Conservation (phyloP, 2,113 vertebrate genomes). For the Rhombomys opimus region DNA sequence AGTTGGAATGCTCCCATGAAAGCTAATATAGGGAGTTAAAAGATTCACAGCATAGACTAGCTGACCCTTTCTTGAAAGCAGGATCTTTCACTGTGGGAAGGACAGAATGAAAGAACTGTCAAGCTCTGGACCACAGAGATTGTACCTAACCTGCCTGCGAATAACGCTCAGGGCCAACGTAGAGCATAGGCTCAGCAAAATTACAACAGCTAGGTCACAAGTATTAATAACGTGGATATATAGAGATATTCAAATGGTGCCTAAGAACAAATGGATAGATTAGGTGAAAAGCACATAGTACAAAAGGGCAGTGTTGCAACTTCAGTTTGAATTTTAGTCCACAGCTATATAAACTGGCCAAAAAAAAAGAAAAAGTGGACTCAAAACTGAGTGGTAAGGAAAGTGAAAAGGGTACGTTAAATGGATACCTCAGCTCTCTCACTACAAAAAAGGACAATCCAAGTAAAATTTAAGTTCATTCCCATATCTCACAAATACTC, state of each 20-base stretch:
- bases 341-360: neutral
- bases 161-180: neutral
- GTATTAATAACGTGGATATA: neutral
- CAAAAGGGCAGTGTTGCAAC: neutral
- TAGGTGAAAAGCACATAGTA: neutral
- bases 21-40: neutral
- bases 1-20: neutral
- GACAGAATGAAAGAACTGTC: neutral
- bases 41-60: neutral
- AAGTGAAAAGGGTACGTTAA: neutral
- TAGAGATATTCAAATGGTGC: neutral
- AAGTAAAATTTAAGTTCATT: neutral
- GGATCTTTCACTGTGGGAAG: neutral
- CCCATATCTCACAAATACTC: neutral
- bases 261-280: neutral
- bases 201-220: neutral
- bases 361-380: neutral
- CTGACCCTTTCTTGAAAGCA: neutral
- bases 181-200: neutral
- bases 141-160: neutral
- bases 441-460: neutral
- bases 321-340: neutral
- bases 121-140: neutral
- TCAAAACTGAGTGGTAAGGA: neutral
- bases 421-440: conserved; percentile 14